Percentiles rank a stretch among this genome's conserved stretches.
Evolutionary conservation across 1,140 invertebrate species (phyloP).

Genomic region (fruit fly (Drosophila melanogaster)): Release_6_plus_ISO1_MT NC_004354.4:5603501-5604000

Average conservation of each 20-base stretch:
- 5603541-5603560: constrained; percentile 8
- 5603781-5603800: constrained; percentile 41
- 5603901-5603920: constrained; percentile 13
- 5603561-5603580: not conserved
- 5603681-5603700: not conserved
- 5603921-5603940: constrained; percentile 11
- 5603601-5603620: constrained; percentile 23
- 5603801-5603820: constrained; percentile 17
- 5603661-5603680: not conserved
- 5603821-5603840: constrained; percentile 42
- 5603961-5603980: no score
- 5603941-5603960: constrained; percentile 46
- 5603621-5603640: not conserved
- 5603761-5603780: not conserved
- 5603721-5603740: no score
- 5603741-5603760: no score
- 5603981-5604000: constrained; percentile 8
- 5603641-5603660: not conserved
- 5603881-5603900: constrained; percentile 75
- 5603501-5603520: constrained; percentile 30
- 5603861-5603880: constrained; percentile 77
- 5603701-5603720: not conserved
- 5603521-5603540: constrained; percentile 22
- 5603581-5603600: not conserved
- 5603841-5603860: constrained; percentile 51